These are phyloP conservation scores for Rhynchotus rufescens DNA, from an alignment of 2,797 vertebrate genomes.

Conservation along the genomic window DNA sequence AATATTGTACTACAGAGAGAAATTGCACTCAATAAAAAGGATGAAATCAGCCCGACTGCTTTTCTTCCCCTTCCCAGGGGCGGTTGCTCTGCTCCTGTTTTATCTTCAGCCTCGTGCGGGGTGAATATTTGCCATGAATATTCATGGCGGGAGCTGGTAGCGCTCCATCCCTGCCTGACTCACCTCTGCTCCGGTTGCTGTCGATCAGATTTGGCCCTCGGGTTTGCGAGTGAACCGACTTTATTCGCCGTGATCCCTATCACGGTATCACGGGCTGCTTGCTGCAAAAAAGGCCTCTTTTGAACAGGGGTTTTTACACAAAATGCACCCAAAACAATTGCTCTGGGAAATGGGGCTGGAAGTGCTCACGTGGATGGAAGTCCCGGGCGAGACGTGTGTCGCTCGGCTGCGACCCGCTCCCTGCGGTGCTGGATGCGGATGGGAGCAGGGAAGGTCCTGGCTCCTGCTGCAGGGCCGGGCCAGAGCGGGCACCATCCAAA, in stretches of 20 bases:
- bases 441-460: background rate
- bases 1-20: constrained; percentile 82
- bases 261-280: background rate
- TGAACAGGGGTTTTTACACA: background rate
- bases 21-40: constrained; percentile 86
- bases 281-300: constrained; percentile 26
- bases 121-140: constrained; percentile 11
- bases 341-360: background rate
- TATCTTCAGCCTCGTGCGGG: background rate
- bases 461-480: background rate
- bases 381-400: background rate
- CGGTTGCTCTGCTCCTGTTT: background rate
- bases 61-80: background rate
- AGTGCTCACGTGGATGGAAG: background rate
- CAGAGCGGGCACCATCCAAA: background rate
- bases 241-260: background rate
- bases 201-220: constrained; percentile 26
- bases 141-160: constrained; percentile 35
- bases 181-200: background rate
- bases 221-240: constrained; percentile 30
- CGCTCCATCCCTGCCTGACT: constrained; percentile 8
- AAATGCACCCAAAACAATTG: background rate
- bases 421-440: background rate
- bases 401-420: background rate
- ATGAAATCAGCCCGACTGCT: constrained; percentile 37